A percentile compares a stretch with the other conserved stretches of the same genome.
These are phyloP conservation scores for Pantala flavescens DNA, from an alignment of 1,140 invertebrate species.

Conservation along the genomic window DNA sequence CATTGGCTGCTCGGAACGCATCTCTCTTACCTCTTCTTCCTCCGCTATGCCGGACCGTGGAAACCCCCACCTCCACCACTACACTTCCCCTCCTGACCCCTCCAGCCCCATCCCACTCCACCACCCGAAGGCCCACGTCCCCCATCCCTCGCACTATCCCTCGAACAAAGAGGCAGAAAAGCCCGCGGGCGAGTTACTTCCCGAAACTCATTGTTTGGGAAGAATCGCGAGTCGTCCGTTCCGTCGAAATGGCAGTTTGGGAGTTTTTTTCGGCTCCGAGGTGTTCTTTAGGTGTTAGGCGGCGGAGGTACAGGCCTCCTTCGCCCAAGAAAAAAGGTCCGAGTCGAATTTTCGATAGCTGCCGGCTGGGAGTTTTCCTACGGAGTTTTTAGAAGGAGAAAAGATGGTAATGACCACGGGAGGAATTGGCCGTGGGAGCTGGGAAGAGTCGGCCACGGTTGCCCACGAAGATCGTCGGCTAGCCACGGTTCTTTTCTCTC, in stretches of 20 bases:
- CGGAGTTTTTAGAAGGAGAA: no score
- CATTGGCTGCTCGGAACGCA: background rate
- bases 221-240: background rate
- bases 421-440: no score
- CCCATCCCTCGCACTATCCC: background rate
- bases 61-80: background rate
- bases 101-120: background rate
- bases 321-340: no score
- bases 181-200: background rate
- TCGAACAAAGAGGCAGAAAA: background rate
- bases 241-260: background rate
- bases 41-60: background rate
- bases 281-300: background rate
- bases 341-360: no score
- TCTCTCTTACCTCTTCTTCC: background rate
- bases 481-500: no score
- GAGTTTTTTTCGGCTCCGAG: background rate
- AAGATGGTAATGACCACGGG: no score
- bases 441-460: no score
- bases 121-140: background rate
- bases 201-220: constrained; percentile 5
- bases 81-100: background rate
- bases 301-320: no score
- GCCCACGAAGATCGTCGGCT: no score
- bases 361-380: no score